Evolutionary conservation across 2,797 vertebrate genomes (phyloP), one percentile per base, ranked within the genome.

Genomic region (Cyclopterus lumpus): DNA sequence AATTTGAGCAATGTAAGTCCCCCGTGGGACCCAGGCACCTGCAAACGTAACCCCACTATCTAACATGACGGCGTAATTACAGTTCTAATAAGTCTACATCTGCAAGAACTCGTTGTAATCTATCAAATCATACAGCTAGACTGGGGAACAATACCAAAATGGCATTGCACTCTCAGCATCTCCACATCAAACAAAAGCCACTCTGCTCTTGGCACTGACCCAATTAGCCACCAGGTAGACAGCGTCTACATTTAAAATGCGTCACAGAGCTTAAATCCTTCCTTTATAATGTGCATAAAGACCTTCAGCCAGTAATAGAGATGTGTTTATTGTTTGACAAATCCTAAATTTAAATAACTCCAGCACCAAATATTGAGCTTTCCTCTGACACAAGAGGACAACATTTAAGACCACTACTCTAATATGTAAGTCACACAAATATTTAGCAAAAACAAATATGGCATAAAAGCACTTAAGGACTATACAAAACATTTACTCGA

Each of bases 1-100:
- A 90, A 89, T 92, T 88, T 91, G 92, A 92, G 91, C 89, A 90
- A 93, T 91, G 90, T 38, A 71, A 82, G 88, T 92, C 91, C 88
- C 92, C 80, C 20, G 75, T 90, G 91, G 85, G 92, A 93, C 73
- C 75, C 53, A 77, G 84, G 83, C 92, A 94, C 92, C 93, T 93
- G 93, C 92, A 93, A 86, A 91, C 73, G 81, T 75, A 83, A 80
- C 88, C 88, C 83, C 77, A 59, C 88, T 82, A 87, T 91, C 83
- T 74, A 89, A 75, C 84, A 86, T 88, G 81, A 93, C 82, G 82
- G 85, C 26, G 71, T 92, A 92, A 92, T 94, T 92, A 92, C 88
- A 81, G 76, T 65, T 86, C 83, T 90, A 89, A 91, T 89, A 91
- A 91, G 81, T 86, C 84, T 71, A 66, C 85, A 92, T 91, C 89